A percentile compares a stretch with the other conserved stretches of the same genome.
phyloP scores from a whole-genome alignment of 2,888 invertebrate genomes.

The Morinoia aosen region DNA sequence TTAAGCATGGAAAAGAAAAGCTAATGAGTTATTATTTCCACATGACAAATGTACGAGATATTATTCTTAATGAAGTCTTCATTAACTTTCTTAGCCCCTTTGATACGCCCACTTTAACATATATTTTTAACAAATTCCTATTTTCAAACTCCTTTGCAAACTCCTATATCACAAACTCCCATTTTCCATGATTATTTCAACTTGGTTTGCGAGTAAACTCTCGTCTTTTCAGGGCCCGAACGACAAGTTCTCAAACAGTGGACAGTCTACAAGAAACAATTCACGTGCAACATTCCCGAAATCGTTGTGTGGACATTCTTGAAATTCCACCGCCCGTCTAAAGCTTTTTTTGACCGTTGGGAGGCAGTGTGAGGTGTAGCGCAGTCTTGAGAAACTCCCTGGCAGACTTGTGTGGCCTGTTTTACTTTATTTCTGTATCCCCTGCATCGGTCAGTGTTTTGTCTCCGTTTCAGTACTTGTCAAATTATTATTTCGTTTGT shows the following conservation, averaged over 20 bases:
- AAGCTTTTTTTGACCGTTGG: conserved; percentile 48
- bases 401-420: neutral
- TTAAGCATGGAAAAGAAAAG: neutral
- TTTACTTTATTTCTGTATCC: neutral
- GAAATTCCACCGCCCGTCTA: neutral
- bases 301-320: conserved; percentile 15
- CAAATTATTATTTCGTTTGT: too few relatives aligned
- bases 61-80: neutral
- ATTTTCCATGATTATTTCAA: neutral
- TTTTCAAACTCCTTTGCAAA: neutral
- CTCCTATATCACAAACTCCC: neutral
- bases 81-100: neutral
- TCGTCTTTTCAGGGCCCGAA: neutral
- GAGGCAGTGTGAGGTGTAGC: neutral
- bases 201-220: neutral
- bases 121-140: neutral
- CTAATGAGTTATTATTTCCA: neutral
- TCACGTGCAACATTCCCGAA: neutral
- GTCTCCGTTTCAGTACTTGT: too few relatives aligned
- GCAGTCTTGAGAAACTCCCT: neutral
- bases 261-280: neutral
- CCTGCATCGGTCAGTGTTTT: neutral
- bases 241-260: neutral
- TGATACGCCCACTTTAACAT: neutral
- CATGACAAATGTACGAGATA: neutral